phyloP scores from a whole-genome alignment of 2,113 vertebrate genomes.

The Mobula hypostoma region DNA sequence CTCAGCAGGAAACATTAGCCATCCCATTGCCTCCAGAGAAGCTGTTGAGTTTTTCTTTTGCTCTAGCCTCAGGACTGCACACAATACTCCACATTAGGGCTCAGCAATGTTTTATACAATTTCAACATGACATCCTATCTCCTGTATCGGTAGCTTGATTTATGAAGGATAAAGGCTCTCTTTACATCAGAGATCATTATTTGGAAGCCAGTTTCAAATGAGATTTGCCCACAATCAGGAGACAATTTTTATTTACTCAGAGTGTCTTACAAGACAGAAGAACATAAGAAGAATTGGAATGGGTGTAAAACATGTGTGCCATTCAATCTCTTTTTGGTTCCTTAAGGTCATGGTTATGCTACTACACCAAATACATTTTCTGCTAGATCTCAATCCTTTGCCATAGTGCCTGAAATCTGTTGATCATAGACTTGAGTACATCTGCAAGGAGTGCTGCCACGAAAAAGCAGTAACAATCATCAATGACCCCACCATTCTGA shows the following conservation, averaged over 20 bases:
- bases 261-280: not conserved
- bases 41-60: not conserved
- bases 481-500: too few relatives aligned
- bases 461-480: too few relatives aligned
- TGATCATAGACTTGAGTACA: not conserved
- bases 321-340: not conserved
- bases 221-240: not conserved
- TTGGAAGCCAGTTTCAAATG: not conserved
- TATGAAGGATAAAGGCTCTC: too few relatives aligned
- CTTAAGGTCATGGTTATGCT: not conserved
- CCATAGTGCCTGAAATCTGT: not conserved
- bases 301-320: not conserved
- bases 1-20: too few relatives aligned
- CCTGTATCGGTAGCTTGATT: too few relatives aligned
- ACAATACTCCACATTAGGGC: too few relatives aligned
- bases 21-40: not conserved
- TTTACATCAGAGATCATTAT: not conserved
- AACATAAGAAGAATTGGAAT: not conserved
- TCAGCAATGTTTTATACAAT: too few relatives aligned
- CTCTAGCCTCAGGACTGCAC: too few relatives aligned
- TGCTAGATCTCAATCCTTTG: not conserved
- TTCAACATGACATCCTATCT: too few relatives aligned
- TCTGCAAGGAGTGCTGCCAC: too few relatives aligned
- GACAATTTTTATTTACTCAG: not conserved
- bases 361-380: not conserved